Evolutionary conservation across 2,888 invertebrate genomes (phyloP).

Genomic region (Hemaris fuciformis): DNA sequence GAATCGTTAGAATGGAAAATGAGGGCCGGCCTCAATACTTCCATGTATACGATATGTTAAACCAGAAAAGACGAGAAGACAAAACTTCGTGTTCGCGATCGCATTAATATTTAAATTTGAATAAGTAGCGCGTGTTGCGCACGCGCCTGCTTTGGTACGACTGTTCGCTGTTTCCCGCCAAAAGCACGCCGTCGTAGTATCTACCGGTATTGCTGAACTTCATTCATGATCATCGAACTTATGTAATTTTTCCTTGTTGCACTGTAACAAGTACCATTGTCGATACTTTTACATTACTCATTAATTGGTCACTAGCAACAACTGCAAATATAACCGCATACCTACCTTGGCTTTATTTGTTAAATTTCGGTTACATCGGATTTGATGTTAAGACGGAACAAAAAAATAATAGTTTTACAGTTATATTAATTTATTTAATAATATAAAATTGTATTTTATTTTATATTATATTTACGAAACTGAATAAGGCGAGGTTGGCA

Average conservation of each 20-base stretch:
- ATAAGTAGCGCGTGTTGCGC: slow-evolving; percentile 73
- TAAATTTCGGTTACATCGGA: no score
- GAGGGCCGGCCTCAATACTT: slow-evolving; percentile 76
- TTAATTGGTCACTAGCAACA: background rate
- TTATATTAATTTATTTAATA: no score
- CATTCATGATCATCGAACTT: slow-evolving; percentile 65
- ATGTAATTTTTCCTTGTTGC: slow-evolving; percentile 46
- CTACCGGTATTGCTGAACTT: slow-evolving; percentile 50
- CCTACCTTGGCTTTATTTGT: background rate
- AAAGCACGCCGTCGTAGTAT: slow-evolving; percentile 63
- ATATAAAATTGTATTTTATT: no score
- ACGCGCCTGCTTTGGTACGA: slow-evolving; percentile 70
- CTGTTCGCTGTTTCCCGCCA: slow-evolving; percentile 74
- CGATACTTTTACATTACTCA: background rate
- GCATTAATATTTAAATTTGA: slow-evolving; percentile 55
- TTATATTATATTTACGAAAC: no score
- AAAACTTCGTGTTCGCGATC: slow-evolving; percentile 74
- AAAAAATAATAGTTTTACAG: no score
- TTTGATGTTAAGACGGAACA: no score
- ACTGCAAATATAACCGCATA: background rate
- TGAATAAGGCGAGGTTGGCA: no score
- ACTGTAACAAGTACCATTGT: background rate
- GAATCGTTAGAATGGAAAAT: slow-evolving; percentile 68
- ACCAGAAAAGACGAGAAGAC: slow-evolving; percentile 68
- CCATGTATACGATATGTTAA: slow-evolving; percentile 68